Evolutionary conservation across 2,888 invertebrate genomes (phyloP).

Genomic region (Gandaritis pyraliata): DNA sequence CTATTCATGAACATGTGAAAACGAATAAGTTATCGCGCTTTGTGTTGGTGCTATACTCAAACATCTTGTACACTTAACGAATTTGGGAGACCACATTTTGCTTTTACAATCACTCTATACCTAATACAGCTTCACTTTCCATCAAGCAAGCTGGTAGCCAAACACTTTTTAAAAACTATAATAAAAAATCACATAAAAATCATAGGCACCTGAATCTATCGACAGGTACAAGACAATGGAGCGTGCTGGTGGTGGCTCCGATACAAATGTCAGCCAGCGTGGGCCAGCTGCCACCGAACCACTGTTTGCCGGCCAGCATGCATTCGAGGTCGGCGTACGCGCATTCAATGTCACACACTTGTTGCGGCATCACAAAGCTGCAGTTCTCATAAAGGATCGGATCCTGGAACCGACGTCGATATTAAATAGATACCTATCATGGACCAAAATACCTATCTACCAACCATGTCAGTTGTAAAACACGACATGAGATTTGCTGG

Average conservation of each 20-base stretch:
- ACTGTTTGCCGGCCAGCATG: conserved; percentile 51
- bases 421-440: not conserved
- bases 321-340: conserved; percentile 61
- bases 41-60: no score
- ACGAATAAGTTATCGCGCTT: no score
- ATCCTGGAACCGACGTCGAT: conserved; percentile 51
- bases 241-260: conserved; percentile 63
- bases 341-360: conserved; percentile 57
- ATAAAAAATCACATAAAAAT: no score
- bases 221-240: conserved; percentile 63
- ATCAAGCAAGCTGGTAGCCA: no score
- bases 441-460: no score
- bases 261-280: conserved; percentile 63
- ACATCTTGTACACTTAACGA: no score
- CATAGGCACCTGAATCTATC: conserved; percentile 53
- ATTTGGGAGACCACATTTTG: no score
- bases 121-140: no score
- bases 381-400: conserved; percentile 67
- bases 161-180: no score
- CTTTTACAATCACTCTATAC: no score
- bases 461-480: not conserved
- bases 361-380: conserved; percentile 62
- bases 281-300: conserved; percentile 59
- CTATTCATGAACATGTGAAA: no score
- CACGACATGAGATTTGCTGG: no score